These are phyloP conservation scores for Macrophya annulata DNA, from an alignment of 2,888 invertebrate species.

Conservation along the genomic window DNA sequence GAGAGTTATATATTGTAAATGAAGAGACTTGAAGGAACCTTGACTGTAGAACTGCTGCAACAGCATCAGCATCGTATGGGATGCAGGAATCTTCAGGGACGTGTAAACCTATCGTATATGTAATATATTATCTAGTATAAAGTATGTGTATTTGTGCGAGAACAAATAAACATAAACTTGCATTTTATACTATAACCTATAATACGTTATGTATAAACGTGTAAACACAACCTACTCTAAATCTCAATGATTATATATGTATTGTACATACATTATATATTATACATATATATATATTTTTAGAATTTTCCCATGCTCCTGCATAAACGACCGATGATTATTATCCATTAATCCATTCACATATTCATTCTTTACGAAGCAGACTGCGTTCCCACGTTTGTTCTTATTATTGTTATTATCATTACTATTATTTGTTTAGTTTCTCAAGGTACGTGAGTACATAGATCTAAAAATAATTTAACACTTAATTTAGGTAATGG, in stretches of 20 bases:
- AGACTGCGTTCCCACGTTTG: slow-evolving; percentile 6
- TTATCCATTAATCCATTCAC: slow-evolving; percentile 1
- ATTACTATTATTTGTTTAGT: background rate
- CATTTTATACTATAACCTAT: no score
- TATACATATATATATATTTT: slow-evolving; percentile 7
- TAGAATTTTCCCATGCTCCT: slow-evolving; percentile 30
- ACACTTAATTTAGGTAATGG: background rate
- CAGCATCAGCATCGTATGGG: background rate
- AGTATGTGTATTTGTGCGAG: slow-evolving; percentile 4
- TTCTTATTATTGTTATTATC: background rate
- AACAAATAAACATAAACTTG: background rate
- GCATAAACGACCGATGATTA: background rate
- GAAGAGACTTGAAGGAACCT: slow-evolving; percentile 8
- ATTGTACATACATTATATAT: no score
- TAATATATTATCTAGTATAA: background rate
- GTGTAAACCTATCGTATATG: background rate
- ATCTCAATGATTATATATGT: background rate
- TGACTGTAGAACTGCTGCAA: background rate
- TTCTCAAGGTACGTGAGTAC: background rate
- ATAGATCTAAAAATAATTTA: background rate
- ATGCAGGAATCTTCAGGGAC: slow-evolving; percentile 23
- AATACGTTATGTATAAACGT: background rate
- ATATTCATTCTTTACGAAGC: background rate
- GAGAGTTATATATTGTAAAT: slow-evolving; percentile 11
- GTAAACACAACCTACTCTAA: slow-evolving; percentile 36